Evolutionary conservation across 2,113 vertebrate genomes (phyloP).

Genomic region (Nothocercus nigrocapillus): DNA sequence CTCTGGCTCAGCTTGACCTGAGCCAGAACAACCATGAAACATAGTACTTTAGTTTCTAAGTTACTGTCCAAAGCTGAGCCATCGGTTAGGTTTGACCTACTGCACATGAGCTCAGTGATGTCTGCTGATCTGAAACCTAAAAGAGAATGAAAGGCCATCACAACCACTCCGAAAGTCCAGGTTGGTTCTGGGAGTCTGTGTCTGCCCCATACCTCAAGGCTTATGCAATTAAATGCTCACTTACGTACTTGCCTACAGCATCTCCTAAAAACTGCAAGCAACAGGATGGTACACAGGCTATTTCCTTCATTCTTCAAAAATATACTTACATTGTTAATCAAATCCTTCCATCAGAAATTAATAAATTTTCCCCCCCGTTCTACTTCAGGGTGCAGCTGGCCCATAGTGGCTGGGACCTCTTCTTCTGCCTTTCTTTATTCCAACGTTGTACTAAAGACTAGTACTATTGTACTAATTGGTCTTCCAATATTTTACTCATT

Average conservation of each 20-base stretch:
- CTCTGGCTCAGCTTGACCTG: neutral
- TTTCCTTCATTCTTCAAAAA: neutral
- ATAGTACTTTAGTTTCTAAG: neutral
- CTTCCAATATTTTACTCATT: neutral
- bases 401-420: neutral
- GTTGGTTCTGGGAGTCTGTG: neutral
- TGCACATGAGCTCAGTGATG: neutral
- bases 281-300: neutral
- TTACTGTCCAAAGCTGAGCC: neutral
- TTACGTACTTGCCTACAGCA: neutral
- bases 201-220: fast-evolving
- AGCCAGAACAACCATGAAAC: neutral
- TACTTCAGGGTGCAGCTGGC: neutral
- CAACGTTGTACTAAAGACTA: neutral
- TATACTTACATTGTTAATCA: neutral
- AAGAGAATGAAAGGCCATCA: neutral
- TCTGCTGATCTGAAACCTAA: neutral
- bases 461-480: neutral
- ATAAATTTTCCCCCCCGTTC: neutral
- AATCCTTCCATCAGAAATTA: neutral
- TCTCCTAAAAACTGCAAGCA: neutral
- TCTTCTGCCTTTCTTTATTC: neutral
- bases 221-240: neutral
- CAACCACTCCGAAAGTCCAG: neutral
- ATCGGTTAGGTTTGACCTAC: neutral